Base-by-base conservation (phyloP, 1,140 invertebrate species). In the Paraescarpia echinospica region DNA sequence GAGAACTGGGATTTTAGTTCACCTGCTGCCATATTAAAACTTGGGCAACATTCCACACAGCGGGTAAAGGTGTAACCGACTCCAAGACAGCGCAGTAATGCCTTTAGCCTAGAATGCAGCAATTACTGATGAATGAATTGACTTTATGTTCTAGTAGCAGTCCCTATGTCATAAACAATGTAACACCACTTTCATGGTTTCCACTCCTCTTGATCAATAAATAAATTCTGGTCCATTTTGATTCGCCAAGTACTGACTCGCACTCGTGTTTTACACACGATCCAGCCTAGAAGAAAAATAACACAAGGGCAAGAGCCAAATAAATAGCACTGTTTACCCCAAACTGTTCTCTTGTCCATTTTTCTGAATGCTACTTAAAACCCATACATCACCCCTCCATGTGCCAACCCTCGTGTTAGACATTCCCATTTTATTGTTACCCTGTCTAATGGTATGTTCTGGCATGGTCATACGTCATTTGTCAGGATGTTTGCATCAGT, bases 361-460 rank as follows among this genome's bases (percentile, higher is more conserved):
- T n/a, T 77, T 14, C 27, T 77, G 59, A 77, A 77, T 77, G 59
- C 59, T 77, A 77, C 59, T 77, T 77, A 77, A 77, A 51, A 77
- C 14, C 59, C 59, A 6, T 77, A 77, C 59, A 77, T 18, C 27
- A 31, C 14, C 59, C 4, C 59, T 2, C 59, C 9, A 4, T 77
- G 59, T 27, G 27, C 59, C 59, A 31, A 18, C 59, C 59, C 27
- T 27, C 22, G 59, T 77, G 27, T 77, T 14, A 77, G 59, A 77
- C 59, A 77, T 77, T 77, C 59, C 59, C 59, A 77, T 77, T 77
- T 77, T 77, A 77, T 77, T 77, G 59, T 77, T 27, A 77, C 59
- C 59, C 59, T 27, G 14, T 27, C 59, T 77, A 77, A 77, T 31
- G 59, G 2, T 18, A 77, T 77, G 59, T 77, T 77, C 59, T 27